A percentile compares a stretch with the other conserved stretches of the same genome.
Evolutionary conservation across 2,797 vertebrate genomes (phyloP).

Genomic region (Mus spretus): DNA sequence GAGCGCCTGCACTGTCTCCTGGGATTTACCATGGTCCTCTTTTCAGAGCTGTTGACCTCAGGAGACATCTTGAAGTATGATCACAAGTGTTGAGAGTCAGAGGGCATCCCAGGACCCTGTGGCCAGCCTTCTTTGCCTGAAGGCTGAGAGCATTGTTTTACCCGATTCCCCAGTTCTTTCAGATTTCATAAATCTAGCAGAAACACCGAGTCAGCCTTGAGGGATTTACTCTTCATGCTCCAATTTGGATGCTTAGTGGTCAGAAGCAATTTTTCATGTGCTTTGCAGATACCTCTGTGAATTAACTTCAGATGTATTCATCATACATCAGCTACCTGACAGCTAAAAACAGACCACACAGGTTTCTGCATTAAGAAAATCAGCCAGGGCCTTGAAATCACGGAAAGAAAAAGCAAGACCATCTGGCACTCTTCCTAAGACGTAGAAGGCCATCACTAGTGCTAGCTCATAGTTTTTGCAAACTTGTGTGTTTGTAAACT

Average conservation of each 20-base stretch:
- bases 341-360: conserved; percentile 30
- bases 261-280: conserved; percentile 59
- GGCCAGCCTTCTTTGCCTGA: background rate
- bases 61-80: background rate
- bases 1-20: background rate
- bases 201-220: conserved; percentile 19
- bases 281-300: conserved; percentile 53
- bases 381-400: background rate
- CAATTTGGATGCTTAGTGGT: conserved; percentile 36
- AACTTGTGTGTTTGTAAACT: background rate
- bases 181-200: conserved; percentile 27
- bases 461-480: background rate
- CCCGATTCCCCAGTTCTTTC: conserved; percentile 7
- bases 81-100: background rate
- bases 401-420: background rate
- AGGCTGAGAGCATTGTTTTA: background rate
- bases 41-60: background rate
- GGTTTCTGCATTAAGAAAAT: background rate
- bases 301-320: conserved; percentile 66
- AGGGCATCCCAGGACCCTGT: background rate
- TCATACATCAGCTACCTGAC: background rate
- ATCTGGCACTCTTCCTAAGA: background rate
- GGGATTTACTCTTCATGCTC: conserved; percentile 41
- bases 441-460: background rate
- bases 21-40: background rate